Evolutionary conservation across 2,888 invertebrate species (phyloP), one percentile per base, ranked within the genome.

Genomic region (Epiblema foenella): DNA sequence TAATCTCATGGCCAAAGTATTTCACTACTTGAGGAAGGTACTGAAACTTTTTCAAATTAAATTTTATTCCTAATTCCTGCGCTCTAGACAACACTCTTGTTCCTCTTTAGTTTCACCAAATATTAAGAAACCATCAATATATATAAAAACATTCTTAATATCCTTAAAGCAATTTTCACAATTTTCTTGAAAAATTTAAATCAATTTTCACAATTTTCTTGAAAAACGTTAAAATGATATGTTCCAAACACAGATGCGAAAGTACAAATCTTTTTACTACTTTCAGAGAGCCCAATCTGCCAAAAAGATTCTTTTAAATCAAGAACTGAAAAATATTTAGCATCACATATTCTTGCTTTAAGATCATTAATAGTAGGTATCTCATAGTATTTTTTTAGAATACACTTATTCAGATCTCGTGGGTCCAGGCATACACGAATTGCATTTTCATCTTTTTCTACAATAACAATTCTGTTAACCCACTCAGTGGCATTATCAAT

Each of bases 391-490:
- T 69, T 46, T n/a, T 62, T 68, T 9, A 68, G 20, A 33, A 68
- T 68, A 33, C 59, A 62, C 9, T 68, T 52, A 56, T 70, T 70
- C 17, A 70, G 18, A 12, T 70, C 66, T 52, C 46, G 52, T 9
- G 70, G 70, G 33, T 70, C 65, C 46, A 70, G 54, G n/a, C 70
- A 70, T 8, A 70, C 18, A 3, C 66, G 59, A 12, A 70, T 70
- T 12, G 60, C 18, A 20, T 54, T 60, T 29, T 70, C 46, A 42
- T 42, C 49, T 56, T 70, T 70, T 33, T 66, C 70, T 29, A 70
- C 66, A 17, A 70, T 54, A 12, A 70, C 70, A 15, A 65, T 39
- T 33, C 70, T 70, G 46, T 66, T 70, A 5, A 70, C 56, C 70
- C 70, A 71, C 29, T 71, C 71, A 15, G 66, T 56, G 18, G 66